Conservation (phyloP, 2,888 invertebrate species). For the Caenorhabditis doughertyi region DNA sequence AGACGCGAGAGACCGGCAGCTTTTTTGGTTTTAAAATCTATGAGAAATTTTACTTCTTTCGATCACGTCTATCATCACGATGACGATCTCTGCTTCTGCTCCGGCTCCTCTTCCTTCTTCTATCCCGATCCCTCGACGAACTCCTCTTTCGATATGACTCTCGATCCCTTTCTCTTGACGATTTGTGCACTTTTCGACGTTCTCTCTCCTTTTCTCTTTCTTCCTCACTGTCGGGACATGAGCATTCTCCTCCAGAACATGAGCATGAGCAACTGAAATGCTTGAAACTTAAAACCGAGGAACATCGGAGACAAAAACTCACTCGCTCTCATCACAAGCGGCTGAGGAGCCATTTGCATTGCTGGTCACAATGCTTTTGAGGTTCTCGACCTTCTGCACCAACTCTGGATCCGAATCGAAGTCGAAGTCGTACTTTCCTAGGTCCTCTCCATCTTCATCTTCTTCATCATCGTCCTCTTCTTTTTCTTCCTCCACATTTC, state of each 20-base stretch:
- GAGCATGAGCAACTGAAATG: conserved; percentile 81
- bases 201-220: conserved; percentile 61
- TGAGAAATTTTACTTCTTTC: conserved; percentile 38
- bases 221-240: conserved; percentile 78
- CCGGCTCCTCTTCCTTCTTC: conserved; percentile 36
- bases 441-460: conserved; percentile 75
- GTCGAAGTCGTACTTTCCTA: conserved; percentile 78
- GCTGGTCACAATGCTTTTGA: conserved; percentile 47
- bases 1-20: too few species aligned
- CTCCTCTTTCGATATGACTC: conserved; percentile 34
- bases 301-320: conserved; percentile 35
- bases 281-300: too few species aligned
- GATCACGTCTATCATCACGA: conserved; percentile 28
- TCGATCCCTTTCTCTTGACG: conserved; percentile 61
- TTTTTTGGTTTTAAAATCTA: too few species aligned
- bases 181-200: conserved; percentile 60
- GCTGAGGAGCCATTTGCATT: conserved; percentile 32
- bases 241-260: conserved; percentile 81
- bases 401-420: conserved; percentile 78
- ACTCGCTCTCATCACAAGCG: conserved; percentile 68
- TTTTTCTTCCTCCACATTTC: conserved; percentile 24
- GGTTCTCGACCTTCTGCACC: conserved; percentile 60
- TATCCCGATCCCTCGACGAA: conserved; percentile 51
- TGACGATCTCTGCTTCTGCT: conserved; percentile 37
- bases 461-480: conserved; percentile 71